phyloP scores from a whole-genome alignment of 2,888 invertebrate genomes.

The Chromoteleia sp. region DNA sequence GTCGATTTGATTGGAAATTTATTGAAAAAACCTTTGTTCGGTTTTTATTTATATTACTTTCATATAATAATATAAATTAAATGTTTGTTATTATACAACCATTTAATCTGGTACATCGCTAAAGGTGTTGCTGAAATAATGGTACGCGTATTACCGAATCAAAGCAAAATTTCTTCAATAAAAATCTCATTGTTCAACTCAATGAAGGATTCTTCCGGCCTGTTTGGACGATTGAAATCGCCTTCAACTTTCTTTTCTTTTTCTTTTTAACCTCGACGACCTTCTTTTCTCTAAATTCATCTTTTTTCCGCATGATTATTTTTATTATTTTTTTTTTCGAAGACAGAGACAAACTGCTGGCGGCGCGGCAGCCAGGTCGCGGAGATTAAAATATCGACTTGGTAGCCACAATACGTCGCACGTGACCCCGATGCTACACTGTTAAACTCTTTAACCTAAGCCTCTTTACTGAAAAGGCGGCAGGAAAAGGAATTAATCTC shows the following conservation, averaged over 20 bases:
- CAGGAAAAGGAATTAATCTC: slow-evolving; percentile 30
- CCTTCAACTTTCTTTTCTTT: slow-evolving; percentile 19
- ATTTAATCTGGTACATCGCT: no score
- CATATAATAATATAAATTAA: no score
- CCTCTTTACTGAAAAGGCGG: slow-evolving; percentile 24
- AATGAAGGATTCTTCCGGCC: slow-evolving; percentile 35
- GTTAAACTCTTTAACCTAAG: slow-evolving; percentile 74
- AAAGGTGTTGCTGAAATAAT: no score
- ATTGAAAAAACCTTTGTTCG: no score
- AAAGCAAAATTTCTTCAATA: slow-evolving; percentile 30
- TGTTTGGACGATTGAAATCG: slow-evolving; percentile 33
- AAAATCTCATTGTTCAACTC: slow-evolving; percentile 42
- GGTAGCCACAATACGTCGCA: slow-evolving; percentile 74
- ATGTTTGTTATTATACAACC: no score
- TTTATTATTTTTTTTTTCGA: slow-evolving; percentile 48
- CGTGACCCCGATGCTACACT: slow-evolving; percentile 75
- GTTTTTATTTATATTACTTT: no score
- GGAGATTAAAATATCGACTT: slow-evolving; percentile 83
- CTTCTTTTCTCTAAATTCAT: slow-evolving; percentile 37
- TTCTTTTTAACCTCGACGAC: slow-evolving; percentile 23
- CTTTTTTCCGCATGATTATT: slow-evolving; percentile 59
- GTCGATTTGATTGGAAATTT: no score
- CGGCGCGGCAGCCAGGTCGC: slow-evolving; percentile 74
- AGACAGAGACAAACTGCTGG: slow-evolving; percentile 74
- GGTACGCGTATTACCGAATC: not conserved